These are phyloP conservation scores for Dinoponera quadriceps DNA, from an alignment of 1,140 invertebrate genomes.

Conservation along the genomic window DNA sequence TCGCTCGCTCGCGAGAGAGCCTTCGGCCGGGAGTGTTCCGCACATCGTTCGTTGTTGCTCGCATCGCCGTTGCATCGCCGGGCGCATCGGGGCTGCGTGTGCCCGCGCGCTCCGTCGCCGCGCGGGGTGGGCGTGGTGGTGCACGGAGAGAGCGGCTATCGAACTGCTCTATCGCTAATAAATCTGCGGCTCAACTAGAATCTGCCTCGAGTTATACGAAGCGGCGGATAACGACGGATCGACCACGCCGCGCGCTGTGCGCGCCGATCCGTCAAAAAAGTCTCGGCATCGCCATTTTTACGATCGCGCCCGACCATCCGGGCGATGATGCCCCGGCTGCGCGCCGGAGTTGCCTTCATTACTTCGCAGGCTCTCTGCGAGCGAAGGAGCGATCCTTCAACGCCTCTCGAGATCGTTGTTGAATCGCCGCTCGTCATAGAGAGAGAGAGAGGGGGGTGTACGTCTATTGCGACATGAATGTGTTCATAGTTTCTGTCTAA, in stretches of 20 bases:
- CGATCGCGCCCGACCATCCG: conserved; percentile 10
- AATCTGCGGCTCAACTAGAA: conserved; percentile 84
- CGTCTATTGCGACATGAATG: too few species aligned
- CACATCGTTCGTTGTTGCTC: conserved; percentile 10
- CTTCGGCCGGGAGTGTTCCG: conserved; percentile 20
- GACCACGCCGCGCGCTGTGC: not conserved
- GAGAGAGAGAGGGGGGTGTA: not conserved
- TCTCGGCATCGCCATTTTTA: conserved; percentile 50
- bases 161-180: conserved; percentile 81
- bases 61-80: conserved; percentile 27
- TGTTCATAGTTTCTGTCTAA: too few species aligned
- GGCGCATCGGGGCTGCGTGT: conserved; percentile 12
- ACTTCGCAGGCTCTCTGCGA: conserved; percentile 24
- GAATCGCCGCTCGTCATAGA: not conserved
- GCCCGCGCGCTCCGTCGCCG: conserved; percentile 61
- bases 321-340: conserved; percentile 35
- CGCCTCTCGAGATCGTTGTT: conserved; percentile 22
- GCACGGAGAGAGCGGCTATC: conserved; percentile 81
- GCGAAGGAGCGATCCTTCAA: conserved; percentile 22
- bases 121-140: conserved; percentile 80
- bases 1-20: conserved; percentile 31
- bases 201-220: conserved; percentile 77
- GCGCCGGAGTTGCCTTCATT: conserved; percentile 50
- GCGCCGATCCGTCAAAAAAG: conserved; percentile 62
- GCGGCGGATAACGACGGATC: conserved; percentile 67